Conservation (phyloP, 1,140 invertebrate genomes). For the Ostrea denselamellosa region DNA sequence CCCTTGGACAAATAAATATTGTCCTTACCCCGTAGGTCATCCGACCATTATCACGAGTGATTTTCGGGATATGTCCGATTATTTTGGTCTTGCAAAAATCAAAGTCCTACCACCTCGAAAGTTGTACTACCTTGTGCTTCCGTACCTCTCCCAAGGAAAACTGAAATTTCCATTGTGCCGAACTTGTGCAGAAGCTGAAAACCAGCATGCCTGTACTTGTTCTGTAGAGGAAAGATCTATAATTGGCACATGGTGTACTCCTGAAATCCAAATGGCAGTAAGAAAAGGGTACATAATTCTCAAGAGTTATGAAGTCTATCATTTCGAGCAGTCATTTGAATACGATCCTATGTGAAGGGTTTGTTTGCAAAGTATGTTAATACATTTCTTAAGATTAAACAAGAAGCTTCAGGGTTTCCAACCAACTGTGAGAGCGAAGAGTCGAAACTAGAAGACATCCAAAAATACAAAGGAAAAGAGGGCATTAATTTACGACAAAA, state of each 20-base stretch:
- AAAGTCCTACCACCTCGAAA: slow-evolving; percentile 47
- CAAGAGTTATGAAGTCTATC: slow-evolving; percentile 54
- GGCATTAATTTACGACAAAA: slow-evolving; percentile 42
- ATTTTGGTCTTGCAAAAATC: slow-evolving; percentile 55
- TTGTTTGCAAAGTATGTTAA: slow-evolving; percentile 61
- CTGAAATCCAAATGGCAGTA: slow-evolving; percentile 43
- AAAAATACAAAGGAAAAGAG: slow-evolving; percentile 41
- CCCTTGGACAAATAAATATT: slow-evolving; percentile 51
- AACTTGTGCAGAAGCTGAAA: slow-evolving; percentile 44
- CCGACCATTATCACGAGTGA: slow-evolving; percentile 49
- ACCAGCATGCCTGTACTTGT: slow-evolving; percentile 39
- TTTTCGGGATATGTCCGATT: slow-evolving; percentile 43
- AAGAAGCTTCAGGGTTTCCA: slow-evolving; percentile 61
- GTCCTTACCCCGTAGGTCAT: slow-evolving; percentile 52
- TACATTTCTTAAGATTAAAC: slow-evolving; percentile 62
- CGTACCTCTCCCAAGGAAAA: slow-evolving; percentile 52
- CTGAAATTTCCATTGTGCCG: slow-evolving; percentile 51
- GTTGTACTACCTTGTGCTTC: slow-evolving; percentile 53
- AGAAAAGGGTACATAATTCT: slow-evolving; percentile 53
- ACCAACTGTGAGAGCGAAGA: slow-evolving; percentile 40
- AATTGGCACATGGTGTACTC: slow-evolving; percentile 50
- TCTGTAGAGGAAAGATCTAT: slow-evolving; percentile 44
- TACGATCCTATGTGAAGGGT: slow-evolving; percentile 51
- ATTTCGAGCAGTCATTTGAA: slow-evolving; percentile 38
- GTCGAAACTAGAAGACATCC: slow-evolving; percentile 28